These are phyloP conservation scores for Poecilia gillii DNA, from an alignment of 2,797 vertebrate genomes.

Conservation along the genomic window DNA sequence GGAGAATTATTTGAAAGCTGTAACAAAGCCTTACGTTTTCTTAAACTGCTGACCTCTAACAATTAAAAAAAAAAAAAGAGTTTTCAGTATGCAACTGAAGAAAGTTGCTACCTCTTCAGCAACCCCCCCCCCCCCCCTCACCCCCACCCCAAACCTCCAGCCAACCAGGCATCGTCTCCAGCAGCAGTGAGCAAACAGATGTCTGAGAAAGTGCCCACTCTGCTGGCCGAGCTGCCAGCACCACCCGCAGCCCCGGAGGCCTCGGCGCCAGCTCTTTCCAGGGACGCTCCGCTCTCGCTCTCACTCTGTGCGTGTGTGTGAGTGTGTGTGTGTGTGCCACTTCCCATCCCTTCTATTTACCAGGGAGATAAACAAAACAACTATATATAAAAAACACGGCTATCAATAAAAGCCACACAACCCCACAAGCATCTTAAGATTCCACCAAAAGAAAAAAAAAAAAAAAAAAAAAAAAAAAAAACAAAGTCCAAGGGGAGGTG, in stretches of 20 bases:
- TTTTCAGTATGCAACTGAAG: conserved; percentile 43
- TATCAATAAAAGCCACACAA: conserved; percentile 53
- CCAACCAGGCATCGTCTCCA: conserved; percentile 74
- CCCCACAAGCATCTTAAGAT: conserved; percentile 60
- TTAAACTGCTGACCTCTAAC: not conserved
- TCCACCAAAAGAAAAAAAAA: conserved; percentile 14
- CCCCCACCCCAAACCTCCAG: not conserved
- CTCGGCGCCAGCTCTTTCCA: conserved; percentile 75
- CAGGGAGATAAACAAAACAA: conserved; percentile 39
- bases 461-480: no score
- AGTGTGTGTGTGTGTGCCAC: conserved; percentile 18
- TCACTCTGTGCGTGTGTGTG: no score
- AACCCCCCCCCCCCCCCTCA: not conserved
- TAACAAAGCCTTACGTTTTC: not conserved
- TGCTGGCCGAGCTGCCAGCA: conserved; percentile 79
- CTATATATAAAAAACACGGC: not conserved
- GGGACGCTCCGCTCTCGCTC: conserved; percentile 66
- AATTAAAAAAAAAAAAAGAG: not conserved
- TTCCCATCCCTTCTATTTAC: conserved; percentile 45
- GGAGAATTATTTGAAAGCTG: not conserved
- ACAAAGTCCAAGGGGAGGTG: conserved; percentile 48
- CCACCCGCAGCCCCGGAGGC: conserved; percentile 80
- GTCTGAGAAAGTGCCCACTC: conserved; percentile 85
- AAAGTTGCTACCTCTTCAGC: conserved; percentile 53
- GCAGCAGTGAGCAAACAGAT: conserved; percentile 86